phyloP scores from a whole-genome alignment of 2,797 vertebrate species.

The Columba guinea region DNA sequence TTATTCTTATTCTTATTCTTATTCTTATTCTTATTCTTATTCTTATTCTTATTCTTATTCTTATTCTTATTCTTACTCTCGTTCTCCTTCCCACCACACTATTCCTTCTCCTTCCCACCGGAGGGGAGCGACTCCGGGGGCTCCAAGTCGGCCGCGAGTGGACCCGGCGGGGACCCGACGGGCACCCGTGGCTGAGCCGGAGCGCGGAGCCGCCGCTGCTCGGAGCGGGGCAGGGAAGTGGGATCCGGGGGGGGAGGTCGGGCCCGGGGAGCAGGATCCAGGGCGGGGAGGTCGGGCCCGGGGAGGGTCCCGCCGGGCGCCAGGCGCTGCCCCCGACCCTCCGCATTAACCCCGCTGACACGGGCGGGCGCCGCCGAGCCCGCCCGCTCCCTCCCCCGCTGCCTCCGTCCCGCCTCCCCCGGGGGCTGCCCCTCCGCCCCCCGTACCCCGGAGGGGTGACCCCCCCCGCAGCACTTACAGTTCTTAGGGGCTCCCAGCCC shows the following conservation, averaged over 20 bases:
- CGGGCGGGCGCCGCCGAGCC: slow-evolving; percentile 64
- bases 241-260: neutral
- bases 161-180: no score
- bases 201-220: neutral
- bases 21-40: no score
- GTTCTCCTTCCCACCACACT: neutral
- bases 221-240: no score
- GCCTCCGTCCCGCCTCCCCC: neutral
- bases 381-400: neutral
- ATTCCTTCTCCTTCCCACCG: neutral
- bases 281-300: neutral
- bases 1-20: no score
- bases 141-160: neutral
- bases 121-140: neutral
- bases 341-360: slow-evolving; percentile 86
- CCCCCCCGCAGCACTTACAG: neutral
- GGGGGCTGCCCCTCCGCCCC: neutral
- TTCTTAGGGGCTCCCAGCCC: neutral
- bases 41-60: no score
- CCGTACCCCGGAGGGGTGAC: neutral
- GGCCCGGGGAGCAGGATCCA: no score
- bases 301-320: slow-evolving; percentile 64
- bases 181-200: neutral
- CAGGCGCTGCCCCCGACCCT: slow-evolving; percentile 78
- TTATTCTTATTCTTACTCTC: no score